A percentile compares a stretch with the other conserved stretches of the same genome.
Evolutionary conservation across 2,797 vertebrate species (phyloP).

Genomic region (Enteromius argenteus): DNA sequence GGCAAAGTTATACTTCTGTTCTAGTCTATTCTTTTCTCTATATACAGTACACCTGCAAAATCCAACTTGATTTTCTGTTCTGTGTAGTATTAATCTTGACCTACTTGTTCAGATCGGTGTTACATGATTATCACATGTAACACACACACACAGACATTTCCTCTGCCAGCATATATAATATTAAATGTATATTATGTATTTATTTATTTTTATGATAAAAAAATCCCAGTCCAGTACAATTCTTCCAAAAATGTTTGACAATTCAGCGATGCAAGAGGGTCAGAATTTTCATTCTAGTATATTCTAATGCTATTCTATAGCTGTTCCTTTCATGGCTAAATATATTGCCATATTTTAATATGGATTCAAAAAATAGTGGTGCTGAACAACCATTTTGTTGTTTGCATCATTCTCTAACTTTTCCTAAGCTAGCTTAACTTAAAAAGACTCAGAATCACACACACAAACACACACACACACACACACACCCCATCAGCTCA

Average conservation of each 20-base stretch:
- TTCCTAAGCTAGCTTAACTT: conserved; percentile 33
- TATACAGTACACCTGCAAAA: background rate
- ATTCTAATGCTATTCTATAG: background rate
- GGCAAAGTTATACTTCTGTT: background rate
- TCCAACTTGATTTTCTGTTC: conserved; percentile 5
- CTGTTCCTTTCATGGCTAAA: background rate
- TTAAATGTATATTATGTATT: background rate
- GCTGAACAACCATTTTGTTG: conserved; percentile 17
- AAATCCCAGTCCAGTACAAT: background rate
- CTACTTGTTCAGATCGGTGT: conserved; percentile 27
- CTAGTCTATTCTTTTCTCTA: background rate
- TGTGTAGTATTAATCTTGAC: conserved; percentile 40
- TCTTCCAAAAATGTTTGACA: background rate
- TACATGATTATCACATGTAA: conserved; percentile 25
- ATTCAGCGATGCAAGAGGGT: background rate
- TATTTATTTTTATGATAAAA: background rate
- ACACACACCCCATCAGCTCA: conserved; percentile 21
- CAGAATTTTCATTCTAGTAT: background rate
- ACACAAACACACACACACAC: conserved; percentile 2
- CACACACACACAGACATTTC: background rate
- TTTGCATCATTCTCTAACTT: conserved; percentile 14
- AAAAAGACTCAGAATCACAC: conserved; percentile 32
- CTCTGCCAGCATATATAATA: background rate
- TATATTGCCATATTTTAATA: background rate
- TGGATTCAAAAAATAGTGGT: background rate